Base-by-base conservation (phyloP, 2,797 vertebrate species). In the Sebastes iracundus region DNA sequence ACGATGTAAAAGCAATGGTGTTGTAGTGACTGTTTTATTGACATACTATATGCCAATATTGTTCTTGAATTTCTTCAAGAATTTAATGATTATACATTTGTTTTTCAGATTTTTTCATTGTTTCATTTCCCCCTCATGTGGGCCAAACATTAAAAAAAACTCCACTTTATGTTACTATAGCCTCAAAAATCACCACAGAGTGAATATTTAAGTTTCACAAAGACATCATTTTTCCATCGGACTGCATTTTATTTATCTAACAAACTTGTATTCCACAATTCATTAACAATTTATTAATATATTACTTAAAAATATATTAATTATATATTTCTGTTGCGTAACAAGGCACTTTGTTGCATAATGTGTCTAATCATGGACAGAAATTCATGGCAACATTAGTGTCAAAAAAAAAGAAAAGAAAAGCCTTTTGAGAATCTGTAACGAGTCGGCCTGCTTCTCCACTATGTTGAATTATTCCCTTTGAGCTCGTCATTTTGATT, bases 301-400 rank as follows among this genome's bases (percentile, higher is more conserved):
- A 70, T 38, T 58, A 32, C 25, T 20, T 25, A n/a, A n/a, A n/a
- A n/a, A n/a, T n/a, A n/a, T n/a, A n/a, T n/a, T n/a, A n/a, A n/a
- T n/a, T n/a, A n/a, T n/a, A 60, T 35, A 20, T 60, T 49, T 68
- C 32, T 22, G 65, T 80, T 82, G 53, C 62, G 27, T 80, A 78
- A 80, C 68, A 60, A 38, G 33, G 18, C 42, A 32, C 25, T 11
- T 25, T 28, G 71, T 85, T 83, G 49, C 84, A 52, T 80, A 84
- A 80, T 69, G 5, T 49, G 30, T 65, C 23, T 49, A 46, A 75
- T 63, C 6, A 64, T 67, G 23, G 32, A 52, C 53, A 16, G 46
- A 67, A 27, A 60, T 14, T 72, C 61, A 58, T 23, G 87, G 67
- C 28, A 81, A 70, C 72, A 60, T 42, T 14, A 25, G 38, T 9